Evolutionary conservation across 1,140 invertebrate genomes (phyloP).

Genomic region (Solenopsis fugax): DNA sequence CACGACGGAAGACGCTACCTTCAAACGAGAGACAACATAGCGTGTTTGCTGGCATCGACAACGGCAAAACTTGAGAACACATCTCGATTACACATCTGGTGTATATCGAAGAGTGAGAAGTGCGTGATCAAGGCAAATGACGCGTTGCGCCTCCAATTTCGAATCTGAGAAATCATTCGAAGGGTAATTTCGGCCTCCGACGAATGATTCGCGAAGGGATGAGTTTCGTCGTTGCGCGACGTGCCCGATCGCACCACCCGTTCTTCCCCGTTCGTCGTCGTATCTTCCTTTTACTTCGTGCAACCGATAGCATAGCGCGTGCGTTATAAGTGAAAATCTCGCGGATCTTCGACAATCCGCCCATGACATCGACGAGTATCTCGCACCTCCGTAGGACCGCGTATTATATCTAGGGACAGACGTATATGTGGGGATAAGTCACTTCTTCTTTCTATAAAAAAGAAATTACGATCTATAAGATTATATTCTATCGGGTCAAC

Average conservation of each 20-base stretch:
- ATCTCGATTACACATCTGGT: background rate
- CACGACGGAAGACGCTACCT: constrained; percentile 9
- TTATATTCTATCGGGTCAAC: background rate
- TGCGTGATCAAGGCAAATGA: background rate
- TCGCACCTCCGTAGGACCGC: background rate
- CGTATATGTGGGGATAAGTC: background rate
- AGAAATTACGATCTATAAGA: background rate
- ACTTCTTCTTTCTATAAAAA: background rate
- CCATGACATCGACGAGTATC: background rate
- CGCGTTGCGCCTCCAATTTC: background rate
- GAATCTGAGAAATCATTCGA: background rate
- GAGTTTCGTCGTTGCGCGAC: background rate
- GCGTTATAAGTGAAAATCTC: constrained; percentile 37
- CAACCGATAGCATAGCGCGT: constrained; percentile 20
- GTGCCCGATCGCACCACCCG: constrained; percentile 4
- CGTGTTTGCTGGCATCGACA: background rate
- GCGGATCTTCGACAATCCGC: constrained; percentile 11
- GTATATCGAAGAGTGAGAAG: background rate
- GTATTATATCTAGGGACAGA: background rate
- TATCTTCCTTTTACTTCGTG: constrained; percentile 48
- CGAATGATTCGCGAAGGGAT: background rate
- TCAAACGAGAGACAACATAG: constrained; percentile 26
- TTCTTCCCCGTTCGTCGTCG: constrained; percentile 13
- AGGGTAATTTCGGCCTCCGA: background rate
- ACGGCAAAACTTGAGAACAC: background rate